Conservation (phyloP, 2,888 invertebrate genomes). For the Mythimna albipuncta region DNA sequence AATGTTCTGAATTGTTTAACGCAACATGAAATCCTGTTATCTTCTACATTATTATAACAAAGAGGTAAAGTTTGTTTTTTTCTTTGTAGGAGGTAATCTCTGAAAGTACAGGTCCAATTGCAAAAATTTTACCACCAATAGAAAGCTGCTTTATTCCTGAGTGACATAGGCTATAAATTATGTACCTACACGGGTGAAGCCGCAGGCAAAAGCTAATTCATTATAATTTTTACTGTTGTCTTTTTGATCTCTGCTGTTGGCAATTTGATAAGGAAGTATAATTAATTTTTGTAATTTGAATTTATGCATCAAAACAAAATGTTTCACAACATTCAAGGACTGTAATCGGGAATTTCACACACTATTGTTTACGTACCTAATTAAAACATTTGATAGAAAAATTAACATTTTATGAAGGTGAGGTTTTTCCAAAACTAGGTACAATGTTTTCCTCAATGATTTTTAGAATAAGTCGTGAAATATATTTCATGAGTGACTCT, state of each 20-base stretch:
- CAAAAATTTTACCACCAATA: too few relatives aligned
- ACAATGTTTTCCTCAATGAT: background rate
- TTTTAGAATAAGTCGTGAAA: background rate
- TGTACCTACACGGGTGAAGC: too few relatives aligned
- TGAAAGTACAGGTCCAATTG: too few relatives aligned
- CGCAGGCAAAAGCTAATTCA: too few relatives aligned
- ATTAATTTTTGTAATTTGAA: background rate
- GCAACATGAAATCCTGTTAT: too few relatives aligned
- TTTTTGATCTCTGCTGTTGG: background rate
- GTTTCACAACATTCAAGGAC: background rate
- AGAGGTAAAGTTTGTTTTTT: too few relatives aligned
- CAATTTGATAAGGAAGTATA: conserved; percentile 2
- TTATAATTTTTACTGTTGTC: background rate
- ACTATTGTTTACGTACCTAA: background rate
- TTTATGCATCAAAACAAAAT: background rate
- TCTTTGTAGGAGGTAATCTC: too few relatives aligned
- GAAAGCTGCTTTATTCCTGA: too few relatives aligned
- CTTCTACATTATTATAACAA: too few relatives aligned
- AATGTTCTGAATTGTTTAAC: too few relatives aligned
- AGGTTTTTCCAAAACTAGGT: background rate
- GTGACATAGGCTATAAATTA: too few relatives aligned
- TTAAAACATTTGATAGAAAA: background rate
- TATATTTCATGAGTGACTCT: background rate
- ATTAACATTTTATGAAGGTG: conserved; percentile 11
- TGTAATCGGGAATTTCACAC: background rate